Percentiles rank a stretch among this genome's conserved stretches.
Evolutionary conservation across 2,797 vertebrate genomes (phyloP).

Genomic region (Lepus oiostolus): DNA sequence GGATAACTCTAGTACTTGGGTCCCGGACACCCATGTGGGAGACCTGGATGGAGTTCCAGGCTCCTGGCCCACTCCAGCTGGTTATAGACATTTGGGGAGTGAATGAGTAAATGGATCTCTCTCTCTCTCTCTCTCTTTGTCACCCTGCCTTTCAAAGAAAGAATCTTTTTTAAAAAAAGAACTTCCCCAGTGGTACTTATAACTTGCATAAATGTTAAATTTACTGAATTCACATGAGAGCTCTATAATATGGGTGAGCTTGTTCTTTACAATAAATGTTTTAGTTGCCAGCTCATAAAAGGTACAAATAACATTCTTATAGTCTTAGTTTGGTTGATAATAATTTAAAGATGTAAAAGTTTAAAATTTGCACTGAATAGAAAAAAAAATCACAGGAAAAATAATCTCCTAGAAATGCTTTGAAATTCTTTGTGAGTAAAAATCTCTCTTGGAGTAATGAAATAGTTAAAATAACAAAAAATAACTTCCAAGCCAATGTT

Average conservation of each 20-base stretch:
- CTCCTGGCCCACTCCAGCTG: too few relatives aligned
- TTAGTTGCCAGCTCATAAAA: not conserved
- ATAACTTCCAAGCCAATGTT: slow-evolving; percentile 70
- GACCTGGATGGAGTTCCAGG: too few relatives aligned
- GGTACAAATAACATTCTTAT: not conserved
- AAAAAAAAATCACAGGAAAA: slow-evolving; percentile 63
- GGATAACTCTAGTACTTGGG: too few relatives aligned
- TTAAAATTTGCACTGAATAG: slow-evolving; percentile 58
- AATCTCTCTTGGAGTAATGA: slow-evolving; percentile 64
- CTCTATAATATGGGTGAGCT: not conserved
- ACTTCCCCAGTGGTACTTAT: not conserved
- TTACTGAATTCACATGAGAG: not conserved
- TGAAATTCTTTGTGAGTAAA: slow-evolving; percentile 54
- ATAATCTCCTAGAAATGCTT: slow-evolving; percentile 56
- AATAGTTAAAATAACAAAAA: slow-evolving; percentile 69
- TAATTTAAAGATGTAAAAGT: slow-evolving; percentile 61
- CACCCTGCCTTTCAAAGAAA: too few relatives aligned
- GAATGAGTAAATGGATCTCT: too few relatives aligned
- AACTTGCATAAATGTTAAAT: not conserved
- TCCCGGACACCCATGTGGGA: too few relatives aligned
- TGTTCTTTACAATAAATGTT: slow-evolving; percentile 15
- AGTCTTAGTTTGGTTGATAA: not conserved
- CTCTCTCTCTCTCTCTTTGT: too few relatives aligned
- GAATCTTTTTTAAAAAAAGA: too few relatives aligned
- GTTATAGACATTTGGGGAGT: too few relatives aligned